These are phyloP conservation scores for Nesometra sesokonis DNA, from an alignment of 35 echinoderm and acorn worm species.

Conservation along the genomic window DNA sequence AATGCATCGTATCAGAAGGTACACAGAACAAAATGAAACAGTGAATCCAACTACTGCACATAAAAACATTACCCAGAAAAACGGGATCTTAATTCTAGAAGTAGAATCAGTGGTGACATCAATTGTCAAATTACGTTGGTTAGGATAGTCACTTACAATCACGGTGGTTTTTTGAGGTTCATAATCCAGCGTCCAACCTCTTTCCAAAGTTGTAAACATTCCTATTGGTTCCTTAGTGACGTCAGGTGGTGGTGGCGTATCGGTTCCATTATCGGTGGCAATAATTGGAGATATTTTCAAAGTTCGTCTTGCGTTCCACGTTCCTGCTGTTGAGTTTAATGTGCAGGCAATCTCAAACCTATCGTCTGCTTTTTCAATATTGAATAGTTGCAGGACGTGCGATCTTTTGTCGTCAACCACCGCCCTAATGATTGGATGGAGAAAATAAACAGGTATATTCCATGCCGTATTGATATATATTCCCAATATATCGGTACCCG, in stretches of 20 bases:
- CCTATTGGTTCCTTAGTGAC: too few relatives aligned
- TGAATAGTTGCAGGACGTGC: background rate
- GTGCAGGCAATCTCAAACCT: background rate
- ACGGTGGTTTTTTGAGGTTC: background rate
- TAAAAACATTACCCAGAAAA: background rate
- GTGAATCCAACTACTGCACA: background rate
- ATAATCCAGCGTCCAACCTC: too few relatives aligned
- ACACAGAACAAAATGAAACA: background rate
- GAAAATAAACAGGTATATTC: background rate
- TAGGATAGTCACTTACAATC: background rate
- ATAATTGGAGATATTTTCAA: background rate
- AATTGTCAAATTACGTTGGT: background rate
- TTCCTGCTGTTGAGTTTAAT: background rate
- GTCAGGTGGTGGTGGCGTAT: background rate
- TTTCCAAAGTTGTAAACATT: too few relatives aligned
- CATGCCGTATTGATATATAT: background rate
- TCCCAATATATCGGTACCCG: background rate
- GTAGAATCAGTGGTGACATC: background rate
- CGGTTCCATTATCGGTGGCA: background rate
- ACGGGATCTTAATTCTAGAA: background rate
- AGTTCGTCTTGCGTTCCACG: background rate
- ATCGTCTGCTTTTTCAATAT: background rate
- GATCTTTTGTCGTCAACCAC: background rate
- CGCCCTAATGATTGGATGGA: background rate
- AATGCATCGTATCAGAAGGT: background rate